Evolutionary conservation across 2,888 invertebrate species (phyloP).

Genomic region (Steromphala cineraria): DNA sequence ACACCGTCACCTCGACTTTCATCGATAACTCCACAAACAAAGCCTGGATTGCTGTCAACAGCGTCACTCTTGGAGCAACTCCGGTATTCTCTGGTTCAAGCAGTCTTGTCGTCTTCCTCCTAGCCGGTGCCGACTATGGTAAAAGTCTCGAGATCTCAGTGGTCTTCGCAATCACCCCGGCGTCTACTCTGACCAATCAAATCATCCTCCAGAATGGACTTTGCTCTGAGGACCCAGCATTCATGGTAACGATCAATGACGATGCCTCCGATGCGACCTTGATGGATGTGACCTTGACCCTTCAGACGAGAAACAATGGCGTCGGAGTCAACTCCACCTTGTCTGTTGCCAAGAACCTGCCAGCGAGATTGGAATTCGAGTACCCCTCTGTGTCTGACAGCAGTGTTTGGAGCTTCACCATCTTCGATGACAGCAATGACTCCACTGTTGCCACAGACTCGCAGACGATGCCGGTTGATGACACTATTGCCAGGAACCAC

Average conservation of each 20-base stretch:
- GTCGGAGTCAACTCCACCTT: neutral
- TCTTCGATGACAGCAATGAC: too few relatives aligned
- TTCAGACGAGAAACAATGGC: neutral
- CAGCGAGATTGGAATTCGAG: too few relatives aligned
- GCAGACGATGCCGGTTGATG: too few relatives aligned
- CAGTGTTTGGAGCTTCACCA: too few relatives aligned
- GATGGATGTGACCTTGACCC: neutral
- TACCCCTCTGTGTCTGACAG: too few relatives aligned
- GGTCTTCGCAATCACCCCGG: neutral
- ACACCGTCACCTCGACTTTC: neutral
- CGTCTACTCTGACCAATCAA: neutral
- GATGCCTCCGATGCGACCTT: neutral
- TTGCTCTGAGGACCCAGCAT: neutral
- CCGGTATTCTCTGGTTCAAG: neutral
- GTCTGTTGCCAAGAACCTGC: neutral
- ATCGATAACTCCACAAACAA: neutral
- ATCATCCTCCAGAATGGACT: neutral
- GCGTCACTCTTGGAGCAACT: neutral
- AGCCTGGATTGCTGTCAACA: neutral
- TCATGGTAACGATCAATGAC: neutral
- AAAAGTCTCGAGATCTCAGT: neutral
- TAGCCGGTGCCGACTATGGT: neutral
- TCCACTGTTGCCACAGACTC: too few relatives aligned
- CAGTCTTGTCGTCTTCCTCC: neutral
- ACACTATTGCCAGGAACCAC: too few relatives aligned